Percentiles rank a stretch among this genome's conserved stretches.
Conservation (phyloP, 2,113 vertebrate genomes). For the Rhinichthys klamathensis region DNA sequence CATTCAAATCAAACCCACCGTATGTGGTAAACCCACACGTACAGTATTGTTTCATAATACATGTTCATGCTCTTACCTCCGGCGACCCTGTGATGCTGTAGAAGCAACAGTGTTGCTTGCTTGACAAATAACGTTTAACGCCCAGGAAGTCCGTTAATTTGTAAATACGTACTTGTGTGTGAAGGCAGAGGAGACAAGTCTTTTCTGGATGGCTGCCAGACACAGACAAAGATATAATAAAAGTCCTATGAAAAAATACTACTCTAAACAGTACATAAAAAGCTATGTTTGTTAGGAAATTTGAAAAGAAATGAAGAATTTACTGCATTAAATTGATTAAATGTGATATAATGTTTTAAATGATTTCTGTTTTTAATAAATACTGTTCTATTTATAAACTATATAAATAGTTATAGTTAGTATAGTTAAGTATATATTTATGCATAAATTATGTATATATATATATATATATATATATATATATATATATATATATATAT, state of each 20-base stretch:
- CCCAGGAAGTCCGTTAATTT: constrained; percentile 34
- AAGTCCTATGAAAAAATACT: background rate
- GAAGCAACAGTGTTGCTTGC: background rate
- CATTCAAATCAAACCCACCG: background rate
- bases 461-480: too few relatives aligned
- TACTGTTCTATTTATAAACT: background rate
- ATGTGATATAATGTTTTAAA: background rate
- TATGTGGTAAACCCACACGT: too few relatives aligned
- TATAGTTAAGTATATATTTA: too few relatives aligned
- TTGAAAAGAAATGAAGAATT: too few relatives aligned
- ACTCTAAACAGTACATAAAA: background rate
- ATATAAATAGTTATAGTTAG: too few relatives aligned
- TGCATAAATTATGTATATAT: too few relatives aligned
- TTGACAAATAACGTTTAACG: constrained; percentile 16
- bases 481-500: too few relatives aligned
- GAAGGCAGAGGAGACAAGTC: background rate
- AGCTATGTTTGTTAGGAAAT: background rate
- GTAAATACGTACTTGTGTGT: background rate
- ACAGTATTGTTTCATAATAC: background rate
- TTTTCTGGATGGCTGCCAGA: background rate
- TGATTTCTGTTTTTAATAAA: background rate
- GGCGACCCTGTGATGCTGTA: background rate
- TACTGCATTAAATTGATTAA: background rate
- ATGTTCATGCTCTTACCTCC: constrained; percentile 11
- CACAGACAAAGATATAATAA: constrained; percentile 27